phyloP scores from a whole-genome alignment of 2,888 invertebrate species.

The Balanococcus diminutus region DNA sequence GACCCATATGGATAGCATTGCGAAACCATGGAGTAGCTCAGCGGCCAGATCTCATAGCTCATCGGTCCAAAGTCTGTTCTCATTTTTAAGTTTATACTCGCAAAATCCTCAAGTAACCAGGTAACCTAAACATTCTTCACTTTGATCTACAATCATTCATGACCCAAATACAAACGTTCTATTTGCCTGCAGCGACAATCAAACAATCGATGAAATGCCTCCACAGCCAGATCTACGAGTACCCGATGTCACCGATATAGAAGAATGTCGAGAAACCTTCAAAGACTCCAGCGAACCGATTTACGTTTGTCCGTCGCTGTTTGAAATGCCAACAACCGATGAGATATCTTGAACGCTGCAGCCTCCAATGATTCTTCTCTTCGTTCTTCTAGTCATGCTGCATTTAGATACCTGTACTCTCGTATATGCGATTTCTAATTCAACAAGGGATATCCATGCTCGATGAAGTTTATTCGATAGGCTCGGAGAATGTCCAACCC shows the following conservation, averaged over 20 bases:
- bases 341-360: background rate
- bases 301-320: conserved; percentile 89
- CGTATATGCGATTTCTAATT: background rate
- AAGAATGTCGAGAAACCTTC: conserved; percentile 65
- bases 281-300: conserved; percentile 92
- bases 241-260: conserved; percentile 52
- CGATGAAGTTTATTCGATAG: background rate
- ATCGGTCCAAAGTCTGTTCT: conserved; percentile 61
- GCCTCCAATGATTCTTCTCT: conserved; percentile 14
- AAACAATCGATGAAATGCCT: conserved; percentile 30
- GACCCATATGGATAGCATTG: conserved; percentile 63
- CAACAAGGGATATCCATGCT: no score
- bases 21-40: conserved; percentile 37
- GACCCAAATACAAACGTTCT: background rate
- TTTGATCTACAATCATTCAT: background rate
- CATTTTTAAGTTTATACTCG: conserved; percentile 62
- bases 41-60: conserved; percentile 44
- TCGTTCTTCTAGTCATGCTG: conserved; percentile 28
- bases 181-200: background rate
- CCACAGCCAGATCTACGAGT: conserved; percentile 56
- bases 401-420: background rate
- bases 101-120: conserved; percentile 61
- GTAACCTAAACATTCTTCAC: conserved; percentile 53
- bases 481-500: background rate
- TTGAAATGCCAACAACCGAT: conserved; percentile 73